These are phyloP conservation scores for Beroe forskalii DNA, from an alignment of 37 sponge, comb jelly and placozoan species.

Conservation along the genomic window DNA sequence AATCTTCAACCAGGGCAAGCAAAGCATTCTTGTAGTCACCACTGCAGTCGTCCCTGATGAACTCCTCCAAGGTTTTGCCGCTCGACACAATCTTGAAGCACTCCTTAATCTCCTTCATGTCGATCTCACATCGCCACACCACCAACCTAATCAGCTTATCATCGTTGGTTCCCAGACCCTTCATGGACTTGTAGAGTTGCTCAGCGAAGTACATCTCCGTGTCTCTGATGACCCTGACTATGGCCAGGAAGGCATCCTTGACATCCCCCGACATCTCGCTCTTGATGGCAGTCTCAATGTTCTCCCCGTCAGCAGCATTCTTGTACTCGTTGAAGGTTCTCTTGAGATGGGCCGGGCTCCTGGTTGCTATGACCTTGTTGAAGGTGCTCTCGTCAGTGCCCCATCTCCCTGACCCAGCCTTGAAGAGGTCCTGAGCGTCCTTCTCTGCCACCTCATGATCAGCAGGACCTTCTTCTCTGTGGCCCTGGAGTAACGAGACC, in stretches of 20 bases:
- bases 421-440: constrained; percentile 26
- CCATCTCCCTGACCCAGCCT: constrained; percentile 1
- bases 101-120: constrained; percentile 50
- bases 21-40: constrained; percentile 9
- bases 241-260: constrained; percentile 14
- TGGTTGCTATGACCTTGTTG: not conserved
- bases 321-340: constrained; percentile 8
- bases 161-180: constrained; percentile 53
- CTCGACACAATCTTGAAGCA: constrained; percentile 34
- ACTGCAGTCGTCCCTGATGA: constrained; percentile 49
- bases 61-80: not conserved
- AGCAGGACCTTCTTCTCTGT: not conserved
- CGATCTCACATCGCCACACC: constrained; percentile 60
- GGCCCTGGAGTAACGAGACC: not conserved
- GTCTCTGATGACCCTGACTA: constrained; percentile 45
- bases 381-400: constrained; percentile 11
- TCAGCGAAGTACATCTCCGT: constrained; percentile 46
- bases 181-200: constrained; percentile 58
- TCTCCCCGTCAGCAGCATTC: not conserved
- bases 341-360: constrained; percentile 21
- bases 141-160: constrained; percentile 35
- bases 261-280: constrained; percentile 46
- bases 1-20: constrained; percentile 9
- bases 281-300: constrained; percentile 25
- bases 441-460: not conserved